A percentile compares a stretch with the other conserved stretches of the same genome.
phyloP scores from a whole-genome alignment of 2,113 vertebrate species.

The Mus pahari region DNA sequence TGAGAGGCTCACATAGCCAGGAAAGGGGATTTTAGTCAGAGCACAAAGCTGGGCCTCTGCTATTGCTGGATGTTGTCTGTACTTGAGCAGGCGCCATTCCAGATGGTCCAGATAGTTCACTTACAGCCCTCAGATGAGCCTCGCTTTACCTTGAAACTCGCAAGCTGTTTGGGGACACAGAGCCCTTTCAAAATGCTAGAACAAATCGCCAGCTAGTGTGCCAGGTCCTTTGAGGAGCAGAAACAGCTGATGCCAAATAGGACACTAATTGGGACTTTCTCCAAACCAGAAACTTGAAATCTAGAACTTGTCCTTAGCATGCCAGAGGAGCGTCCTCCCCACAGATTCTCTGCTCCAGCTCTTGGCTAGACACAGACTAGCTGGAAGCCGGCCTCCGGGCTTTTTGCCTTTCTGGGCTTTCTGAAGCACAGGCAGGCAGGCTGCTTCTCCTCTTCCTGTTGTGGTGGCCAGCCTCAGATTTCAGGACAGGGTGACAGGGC shows the following conservation, averaged over 20 bases:
- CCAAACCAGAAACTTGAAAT: background rate
- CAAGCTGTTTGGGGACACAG: background rate
- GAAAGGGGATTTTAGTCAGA: background rate
- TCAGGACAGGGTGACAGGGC: background rate
- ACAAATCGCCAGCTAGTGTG: accelerated
- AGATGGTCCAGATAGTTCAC: background rate
- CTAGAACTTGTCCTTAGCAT: background rate
- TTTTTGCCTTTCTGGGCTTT: background rate
- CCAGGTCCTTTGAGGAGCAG: constrained; percentile 1
- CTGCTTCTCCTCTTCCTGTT: background rate
- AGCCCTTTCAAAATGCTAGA: background rate
- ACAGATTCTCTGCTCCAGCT: background rate
- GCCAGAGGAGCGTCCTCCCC: background rate
- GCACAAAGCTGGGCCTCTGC: background rate
- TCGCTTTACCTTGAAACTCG: background rate
- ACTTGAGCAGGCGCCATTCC: background rate
- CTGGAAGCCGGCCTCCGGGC: background rate
- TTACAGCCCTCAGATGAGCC: background rate
- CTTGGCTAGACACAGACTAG: background rate
- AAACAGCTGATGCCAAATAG: background rate
- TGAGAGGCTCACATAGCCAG: background rate
- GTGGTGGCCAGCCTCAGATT: background rate
- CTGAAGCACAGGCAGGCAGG: background rate
- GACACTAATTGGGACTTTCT: constrained; percentile 37
- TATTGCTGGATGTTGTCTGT: background rate